These are phyloP conservation scores for Silurus asotus DNA, from an alignment of 2,113 vertebrate species.

Conservation along the genomic window DNA sequence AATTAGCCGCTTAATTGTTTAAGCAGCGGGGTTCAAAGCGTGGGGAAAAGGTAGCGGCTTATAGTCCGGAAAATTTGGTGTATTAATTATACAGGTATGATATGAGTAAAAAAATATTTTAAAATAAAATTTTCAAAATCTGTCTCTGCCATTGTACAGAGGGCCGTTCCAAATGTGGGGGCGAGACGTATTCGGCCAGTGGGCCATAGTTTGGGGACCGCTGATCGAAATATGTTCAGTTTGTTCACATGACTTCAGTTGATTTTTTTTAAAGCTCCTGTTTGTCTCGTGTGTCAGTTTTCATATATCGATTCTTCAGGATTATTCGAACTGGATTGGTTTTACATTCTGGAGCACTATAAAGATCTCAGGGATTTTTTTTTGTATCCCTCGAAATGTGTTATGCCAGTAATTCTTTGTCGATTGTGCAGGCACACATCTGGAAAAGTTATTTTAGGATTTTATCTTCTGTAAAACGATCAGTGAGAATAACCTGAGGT, in stretches of 20 bases:
- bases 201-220: too few relatives aligned
- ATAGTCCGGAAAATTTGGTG: too few relatives aligned
- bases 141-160: too few relatives aligned
- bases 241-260: not conserved
- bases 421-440: not conserved
- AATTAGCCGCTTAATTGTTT: too few relatives aligned
- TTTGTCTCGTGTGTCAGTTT: not conserved
- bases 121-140: too few relatives aligned
- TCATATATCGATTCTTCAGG: not conserved
- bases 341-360: not conserved
- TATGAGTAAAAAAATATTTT: too few relatives aligned
- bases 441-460: not conserved
- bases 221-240: too few relatives aligned
- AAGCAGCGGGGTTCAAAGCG: too few relatives aligned
- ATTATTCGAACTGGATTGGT: not conserved
- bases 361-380: not conserved
- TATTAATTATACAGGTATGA: too few relatives aligned
- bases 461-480: not conserved
- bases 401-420: not conserved
- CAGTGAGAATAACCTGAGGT: not conserved
- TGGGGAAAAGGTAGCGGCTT: too few relatives aligned
- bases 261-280: not conserved
- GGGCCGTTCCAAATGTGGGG: too few relatives aligned
- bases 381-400: not conserved
- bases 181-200: too few relatives aligned